Evolutionary conservation across 2,113 vertebrate genomes (phyloP), one percentile per base, ranked within the genome.

Genomic region (Dromiciops gliroides): DNA sequence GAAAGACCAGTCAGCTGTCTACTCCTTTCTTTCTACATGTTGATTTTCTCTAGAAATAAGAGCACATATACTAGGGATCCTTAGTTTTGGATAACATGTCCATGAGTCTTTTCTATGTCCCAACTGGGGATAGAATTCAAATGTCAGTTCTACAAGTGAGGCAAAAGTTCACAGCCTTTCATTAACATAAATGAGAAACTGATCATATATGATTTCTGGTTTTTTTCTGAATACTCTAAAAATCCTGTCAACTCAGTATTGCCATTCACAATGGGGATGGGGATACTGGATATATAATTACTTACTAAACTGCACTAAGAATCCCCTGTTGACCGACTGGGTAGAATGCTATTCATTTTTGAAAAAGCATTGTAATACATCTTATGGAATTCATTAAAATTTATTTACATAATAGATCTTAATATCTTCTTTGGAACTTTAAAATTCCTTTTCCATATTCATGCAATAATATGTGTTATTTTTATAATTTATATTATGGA

Each of bases 341-440:
- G 88, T 96, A 98, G 94, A 90, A 95, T 95, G 3, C 93, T 94
- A 50, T 93, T 47, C 89, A 91, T 96, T 95, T 93, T 97, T 97
- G 92, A 95, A 95, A 96, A 97, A 44, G 56, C 48, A 90, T 83
- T 90, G 5, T 95, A 94, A 91, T 97, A 31, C 49, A 50, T 96
- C 89, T 96, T 97, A 96, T 89, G 51, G 97, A 98, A 98, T 97
- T 96, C 97, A 52, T 90, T 97, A 96, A 95, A 98, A 91, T 96
- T 96, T 97, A 97, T 96, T 94, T 95, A 94, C 93, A 96, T 98
- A 93, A 97, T 96, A 98, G 37, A 44, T 92, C 94, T 50, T 83
- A 96, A 96, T 28, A 7, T 96, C 91, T 97, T 95, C 96, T 91
- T 96, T 44, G 90, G 94, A 97, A 96, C 90, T 96, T 97, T 96